Base-by-base conservation (phyloP, 2,888 invertebrate species). In the Nomada goodeniana region DNA sequence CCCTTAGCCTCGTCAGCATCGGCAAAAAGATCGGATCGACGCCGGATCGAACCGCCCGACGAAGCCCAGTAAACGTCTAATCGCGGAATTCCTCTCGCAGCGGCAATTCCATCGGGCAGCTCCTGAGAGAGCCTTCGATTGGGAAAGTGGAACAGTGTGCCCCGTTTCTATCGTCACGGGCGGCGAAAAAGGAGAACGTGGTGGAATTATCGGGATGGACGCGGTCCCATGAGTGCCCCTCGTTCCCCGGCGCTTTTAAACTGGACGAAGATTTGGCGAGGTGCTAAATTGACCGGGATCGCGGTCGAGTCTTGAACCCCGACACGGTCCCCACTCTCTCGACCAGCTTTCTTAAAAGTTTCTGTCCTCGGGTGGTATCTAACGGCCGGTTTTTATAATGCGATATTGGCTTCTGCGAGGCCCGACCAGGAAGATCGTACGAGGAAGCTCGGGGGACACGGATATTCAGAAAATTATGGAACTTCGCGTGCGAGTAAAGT, bases 141-240 rank as follows among this genome's bases (percentile, higher is more conserved):
- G 61, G 3, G 55, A 82, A 86, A 86, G 76, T 86, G 47, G 86
- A 82, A 67, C 86, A 86, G 61, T 20, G 26, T 64, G 86, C 75
- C 82, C 77, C 50, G 76, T 69, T 78, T 80, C 68, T 29, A 44
- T 69, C 55, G 71, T 44, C 20, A 50, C 47, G 72, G 42, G 55
- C 55, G 55, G 70, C 67, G 65, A 26, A 57, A 59, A 47, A 47
- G 63, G 42, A 61, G 77, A 29, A 13, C 26, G 55, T 29, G 50
- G 55, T 36, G 84, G 78, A 86, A 87, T 82, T 81, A 79, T 76
- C 69, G 76, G 55, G 82, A 86, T 79, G 86, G 78, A 82, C 86
- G 75, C 60, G 82, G 79, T 77, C 81, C 69, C 83, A 11, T 29
- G 85, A 83, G 87, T 83, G 71, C 61, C 53, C 18, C 59, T 71